Evolutionary conservation across 2,888 invertebrate species (phyloP), one percentile per base, ranked within the genome.

Genomic region (Drosophila quinaria): DNA sequence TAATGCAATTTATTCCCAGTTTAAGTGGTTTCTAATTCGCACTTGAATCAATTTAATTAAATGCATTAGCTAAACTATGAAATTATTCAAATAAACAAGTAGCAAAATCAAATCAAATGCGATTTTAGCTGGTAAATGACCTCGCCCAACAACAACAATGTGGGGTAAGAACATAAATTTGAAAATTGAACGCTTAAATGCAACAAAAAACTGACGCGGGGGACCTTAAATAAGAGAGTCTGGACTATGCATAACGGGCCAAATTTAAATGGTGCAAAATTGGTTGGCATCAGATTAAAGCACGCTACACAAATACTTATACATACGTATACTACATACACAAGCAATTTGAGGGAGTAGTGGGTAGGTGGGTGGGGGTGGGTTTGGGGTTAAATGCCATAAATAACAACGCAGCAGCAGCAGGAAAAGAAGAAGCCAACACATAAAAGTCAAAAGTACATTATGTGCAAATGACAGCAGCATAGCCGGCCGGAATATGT

Each of bases 181-280:
- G 25, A 63, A 78, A 81, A 68, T 52, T 62, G 44, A 81, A 81
- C 78, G 70, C 72, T 87, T 81, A 73, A 89, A 86, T 81, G 80
- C 71, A 74, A 51, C 66, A 80, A 77, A 25, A 80, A 89, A 56
- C 50, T 19, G 54, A 74, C 68, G 52, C 63, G 56, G 33, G 59
- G 41, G 63, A 62, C 44, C 44, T 41, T 50, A 62, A 60, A 65
- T 22, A 52, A 35, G 29, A 60, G 46, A 60, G 46, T 39, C 37
- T 55, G 54, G 41, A 29, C 29, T 47, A 64, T 58, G 68, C 70
- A 83, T 77, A 71, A 71, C 58, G 56, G 65, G 8, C 56, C 63
- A 69, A 82, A 80, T 86, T 86, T 83, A 86, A 86, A 88, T 86
- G 75, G 69, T 82, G 56, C 70, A 86, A 88, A 88, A 86, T 80